phyloP scores from a whole-genome alignment of 2,888 invertebrate species.

The Rhingia rostrata region DNA sequence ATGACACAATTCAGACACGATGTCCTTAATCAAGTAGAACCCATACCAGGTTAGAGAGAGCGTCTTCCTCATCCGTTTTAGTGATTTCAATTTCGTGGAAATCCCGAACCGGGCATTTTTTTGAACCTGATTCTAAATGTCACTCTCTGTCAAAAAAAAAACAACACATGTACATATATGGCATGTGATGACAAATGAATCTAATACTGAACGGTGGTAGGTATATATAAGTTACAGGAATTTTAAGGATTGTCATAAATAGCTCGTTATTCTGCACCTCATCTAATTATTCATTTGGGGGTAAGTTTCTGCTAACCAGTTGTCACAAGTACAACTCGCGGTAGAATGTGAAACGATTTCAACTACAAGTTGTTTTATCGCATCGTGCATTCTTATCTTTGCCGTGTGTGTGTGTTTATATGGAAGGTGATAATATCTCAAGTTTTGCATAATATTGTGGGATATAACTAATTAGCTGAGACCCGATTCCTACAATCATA shows the following conservation, averaged over 20 bases:
- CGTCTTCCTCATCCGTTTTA: constrained; percentile 69
- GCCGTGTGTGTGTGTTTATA: constrained; percentile 18
- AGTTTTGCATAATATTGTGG: constrained; percentile 65
- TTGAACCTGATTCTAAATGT: constrained; percentile 64
- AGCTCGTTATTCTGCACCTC: constrained; percentile 50
- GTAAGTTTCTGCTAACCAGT: constrained; percentile 45
- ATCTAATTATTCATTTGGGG: constrained; percentile 65
- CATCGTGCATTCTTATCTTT: constrained; percentile 63
- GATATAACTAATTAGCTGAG: constrained; percentile 70
- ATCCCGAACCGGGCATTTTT: constrained; percentile 63
- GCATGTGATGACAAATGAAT: constrained; percentile 58
- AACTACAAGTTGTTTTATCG: constrained; percentile 73
- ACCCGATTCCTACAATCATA: constrained; percentile 58
- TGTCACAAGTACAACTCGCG: constrained; percentile 8
- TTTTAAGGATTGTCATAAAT: constrained; percentile 72
- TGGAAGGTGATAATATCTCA: constrained; percentile 50
- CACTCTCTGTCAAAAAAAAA: constrained; percentile 11
- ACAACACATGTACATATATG: background rate
- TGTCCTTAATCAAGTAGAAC: constrained; percentile 75
- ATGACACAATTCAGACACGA: constrained; percentile 78
- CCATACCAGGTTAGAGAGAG: constrained; percentile 46
- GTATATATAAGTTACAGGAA: constrained; percentile 58
- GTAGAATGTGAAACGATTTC: constrained; percentile 73
- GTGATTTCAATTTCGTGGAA: constrained; percentile 74
- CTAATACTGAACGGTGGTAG: constrained; percentile 41